A percentile compares a stretch with the other conserved stretches of the same genome.
These are phyloP conservation scores for Glyptemys insculpta DNA, from an alignment of 2,797 vertebrate genomes.

Conservation along the genomic window DNA sequence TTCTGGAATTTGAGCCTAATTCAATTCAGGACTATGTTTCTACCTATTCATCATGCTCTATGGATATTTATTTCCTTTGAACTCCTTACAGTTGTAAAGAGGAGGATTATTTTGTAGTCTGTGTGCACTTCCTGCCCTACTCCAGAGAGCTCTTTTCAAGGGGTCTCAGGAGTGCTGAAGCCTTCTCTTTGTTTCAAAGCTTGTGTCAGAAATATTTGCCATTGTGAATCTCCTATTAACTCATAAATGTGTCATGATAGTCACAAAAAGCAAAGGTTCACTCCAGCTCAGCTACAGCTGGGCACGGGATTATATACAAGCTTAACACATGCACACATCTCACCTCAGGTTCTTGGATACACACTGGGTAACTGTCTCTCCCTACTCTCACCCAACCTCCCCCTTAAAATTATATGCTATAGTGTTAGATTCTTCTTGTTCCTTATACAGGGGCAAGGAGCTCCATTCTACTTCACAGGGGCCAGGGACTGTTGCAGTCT, in stretches of 20 bases:
- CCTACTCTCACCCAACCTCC: neutral
- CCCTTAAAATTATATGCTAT: neutral
- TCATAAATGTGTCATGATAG: neutral
- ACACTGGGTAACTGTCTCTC: accelerated
- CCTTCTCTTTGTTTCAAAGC: neutral
- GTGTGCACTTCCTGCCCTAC: neutral
- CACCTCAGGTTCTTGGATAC: neutral
- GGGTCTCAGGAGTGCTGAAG: neutral
- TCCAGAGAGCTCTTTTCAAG: neutral
- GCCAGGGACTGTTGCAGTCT: neutral
- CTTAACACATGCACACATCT: accelerated
- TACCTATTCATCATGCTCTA: slow-evolving; percentile 13
- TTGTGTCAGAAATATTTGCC: neutral
- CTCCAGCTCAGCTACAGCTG: neutral
- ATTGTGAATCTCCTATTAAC: neutral
- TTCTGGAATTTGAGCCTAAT: slow-evolving; percentile 1
- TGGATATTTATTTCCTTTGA: neutral
- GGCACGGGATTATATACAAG: accelerated
- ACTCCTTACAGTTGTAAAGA: neutral
- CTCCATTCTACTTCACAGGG: accelerated
- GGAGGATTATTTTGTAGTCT: neutral
- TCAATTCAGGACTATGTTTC: neutral
- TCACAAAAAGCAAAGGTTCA: neutral
- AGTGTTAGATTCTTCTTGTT: neutral
- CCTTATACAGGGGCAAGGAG: neutral